Evolutionary conservation across 2,797 vertebrate genomes (phyloP).

Genomic region (Spinus olivaceus): DNA sequence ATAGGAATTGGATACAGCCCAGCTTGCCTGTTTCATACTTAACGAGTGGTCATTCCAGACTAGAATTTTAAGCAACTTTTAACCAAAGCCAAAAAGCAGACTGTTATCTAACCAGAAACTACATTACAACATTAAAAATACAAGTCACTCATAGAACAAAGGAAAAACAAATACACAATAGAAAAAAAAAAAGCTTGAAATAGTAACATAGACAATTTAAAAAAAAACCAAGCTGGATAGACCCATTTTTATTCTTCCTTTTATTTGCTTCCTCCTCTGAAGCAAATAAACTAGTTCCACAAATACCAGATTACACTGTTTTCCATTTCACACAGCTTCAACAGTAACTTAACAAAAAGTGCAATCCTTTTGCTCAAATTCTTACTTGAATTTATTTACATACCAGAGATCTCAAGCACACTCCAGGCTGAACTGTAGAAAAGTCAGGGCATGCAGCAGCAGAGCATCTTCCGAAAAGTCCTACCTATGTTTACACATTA

Average conservation of each 20-base stretch:
- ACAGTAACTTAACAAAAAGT: background rate
- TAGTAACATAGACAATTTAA: background rate
- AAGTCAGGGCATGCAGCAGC: background rate
- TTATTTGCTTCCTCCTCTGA: background rate
- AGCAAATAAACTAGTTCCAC: background rate
- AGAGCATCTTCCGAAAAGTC: background rate
- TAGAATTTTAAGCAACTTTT: background rate
- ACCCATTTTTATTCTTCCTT: background rate
- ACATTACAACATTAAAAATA: background rate
- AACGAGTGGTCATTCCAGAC: background rate
- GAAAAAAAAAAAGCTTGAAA: background rate
- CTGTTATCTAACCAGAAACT: background rate
- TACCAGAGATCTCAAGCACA: background rate
- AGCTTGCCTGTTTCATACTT: background rate
- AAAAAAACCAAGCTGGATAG: rapidly evolving
- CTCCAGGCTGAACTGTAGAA: background rate
- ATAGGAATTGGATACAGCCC: background rate
- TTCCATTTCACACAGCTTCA: background rate
- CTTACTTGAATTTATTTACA: background rate
- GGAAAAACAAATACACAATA: background rate
- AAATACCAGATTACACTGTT: background rate
- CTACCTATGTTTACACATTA: background rate
- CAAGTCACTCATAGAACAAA: background rate
- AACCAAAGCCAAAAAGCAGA: background rate
- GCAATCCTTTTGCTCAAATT: background rate